phyloP scores from a whole-genome alignment of 2,797 vertebrate genomes.

The Coluber constrictor region DNA sequence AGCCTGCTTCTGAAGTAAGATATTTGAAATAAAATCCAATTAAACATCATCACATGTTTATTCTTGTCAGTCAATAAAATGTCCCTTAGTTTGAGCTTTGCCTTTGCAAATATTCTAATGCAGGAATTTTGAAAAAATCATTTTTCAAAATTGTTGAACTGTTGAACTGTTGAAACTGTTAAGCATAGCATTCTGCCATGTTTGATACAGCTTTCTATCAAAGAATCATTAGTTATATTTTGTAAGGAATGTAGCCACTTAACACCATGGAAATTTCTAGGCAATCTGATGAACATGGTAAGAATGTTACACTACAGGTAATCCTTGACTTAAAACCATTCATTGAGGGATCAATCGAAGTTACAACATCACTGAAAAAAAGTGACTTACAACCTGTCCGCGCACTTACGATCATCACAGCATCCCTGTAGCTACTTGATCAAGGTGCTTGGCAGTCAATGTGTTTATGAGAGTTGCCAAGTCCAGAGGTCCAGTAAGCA shows the following conservation, averaged over 20 bases:
- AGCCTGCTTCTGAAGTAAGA: background rate
- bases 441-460: background rate
- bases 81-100: background rate
- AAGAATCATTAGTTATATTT: background rate
- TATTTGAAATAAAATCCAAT: background rate
- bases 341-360: background rate
- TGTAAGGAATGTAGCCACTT: slow-evolving; percentile 6
- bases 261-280: slow-evolving; percentile 10
- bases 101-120: background rate
- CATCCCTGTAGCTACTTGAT: background rate
- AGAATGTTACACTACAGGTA: background rate
- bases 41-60: background rate
- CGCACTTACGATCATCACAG: background rate
- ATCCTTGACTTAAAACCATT: background rate
- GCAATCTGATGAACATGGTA: background rate
- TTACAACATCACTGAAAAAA: background rate
- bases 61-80: background rate
- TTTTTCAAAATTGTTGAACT: too few relatives aligned
- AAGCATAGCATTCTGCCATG: accelerated
- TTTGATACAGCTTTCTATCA: background rate
- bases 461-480: background rate
- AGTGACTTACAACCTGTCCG: background rate
- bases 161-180: background rate
- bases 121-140: background rate
- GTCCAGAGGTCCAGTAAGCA: background rate